Conservation (phyloP, 2,113 vertebrate species). For the Seriola dumerili region DNA sequence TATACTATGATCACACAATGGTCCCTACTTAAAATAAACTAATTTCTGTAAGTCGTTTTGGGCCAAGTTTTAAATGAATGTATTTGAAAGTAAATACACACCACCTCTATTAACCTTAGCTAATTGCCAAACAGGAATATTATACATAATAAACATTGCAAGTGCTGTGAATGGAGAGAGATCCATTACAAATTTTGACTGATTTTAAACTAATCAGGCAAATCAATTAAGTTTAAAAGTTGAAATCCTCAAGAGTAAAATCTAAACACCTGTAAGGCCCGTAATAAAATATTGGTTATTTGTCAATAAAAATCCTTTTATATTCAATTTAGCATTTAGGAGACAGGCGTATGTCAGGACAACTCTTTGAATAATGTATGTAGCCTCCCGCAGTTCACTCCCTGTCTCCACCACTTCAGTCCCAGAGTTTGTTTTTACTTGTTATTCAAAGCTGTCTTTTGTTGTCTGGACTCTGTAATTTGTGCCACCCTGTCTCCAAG, state of each 20-base stretch:
- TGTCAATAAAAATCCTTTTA: background rate
- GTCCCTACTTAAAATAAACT: background rate
- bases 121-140: background rate
- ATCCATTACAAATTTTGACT: background rate
- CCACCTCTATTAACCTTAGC: constrained; percentile 17
- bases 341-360: constrained; percentile 1
- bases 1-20: background rate
- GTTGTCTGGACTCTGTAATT: constrained; percentile 1
- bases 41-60: background rate
- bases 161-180: background rate
- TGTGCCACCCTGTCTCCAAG: background rate
- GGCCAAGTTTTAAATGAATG: background rate
- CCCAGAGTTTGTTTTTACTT: constrained; percentile 22
- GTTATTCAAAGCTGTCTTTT: constrained; percentile 18
- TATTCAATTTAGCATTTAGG: background rate
- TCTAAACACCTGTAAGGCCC: background rate
- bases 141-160: background rate
- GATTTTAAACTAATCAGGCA: background rate
- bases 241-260: background rate
- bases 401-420: background rate
- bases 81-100: background rate
- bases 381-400: constrained; percentile 1
- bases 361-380: constrained; percentile 28
- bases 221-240: background rate
- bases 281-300: background rate